A percentile compares a stretch with the other conserved stretches of the same genome.
Evolutionary conservation across 2,113 vertebrate species (phyloP).

Genomic region (Pterocles gutturalis): DNA sequence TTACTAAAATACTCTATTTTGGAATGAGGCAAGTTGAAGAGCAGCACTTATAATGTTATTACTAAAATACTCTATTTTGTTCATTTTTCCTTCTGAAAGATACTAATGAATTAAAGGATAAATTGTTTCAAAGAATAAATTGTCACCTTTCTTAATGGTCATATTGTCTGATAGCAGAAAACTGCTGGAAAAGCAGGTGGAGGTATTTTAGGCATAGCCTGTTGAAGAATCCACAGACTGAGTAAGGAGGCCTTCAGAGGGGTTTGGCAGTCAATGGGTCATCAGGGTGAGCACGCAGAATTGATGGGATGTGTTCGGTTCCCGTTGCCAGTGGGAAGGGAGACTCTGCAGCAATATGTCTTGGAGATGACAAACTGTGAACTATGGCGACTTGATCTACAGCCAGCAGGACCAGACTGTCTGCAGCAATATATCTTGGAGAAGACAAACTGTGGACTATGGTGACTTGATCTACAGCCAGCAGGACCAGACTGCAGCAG

Average conservation of each 20-base stretch:
- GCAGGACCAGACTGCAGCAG: neutral
- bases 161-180: neutral
- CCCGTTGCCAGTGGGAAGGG: fast-evolving
- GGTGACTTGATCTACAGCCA: neutral
- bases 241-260: neutral
- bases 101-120: neutral
- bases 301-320: neutral
- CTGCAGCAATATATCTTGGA: neutral
- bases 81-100: neutral
- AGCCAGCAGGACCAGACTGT: neutral
- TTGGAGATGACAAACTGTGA: neutral
- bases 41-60: neutral
- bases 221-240: neutral
- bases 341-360: neutral
- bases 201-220: neutral
- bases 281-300: neutral
- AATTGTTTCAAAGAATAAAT: neutral
- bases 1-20: neutral
- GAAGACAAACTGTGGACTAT: neutral
- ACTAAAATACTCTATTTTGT: neutral
- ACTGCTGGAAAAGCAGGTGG: neutral
- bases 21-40: neutral
- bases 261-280: neutral
- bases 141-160: neutral
- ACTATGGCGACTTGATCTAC: fast-evolving